Conservation (phyloP, 2,113 vertebrate genomes). For the Gallinago jamesoni region DNA sequence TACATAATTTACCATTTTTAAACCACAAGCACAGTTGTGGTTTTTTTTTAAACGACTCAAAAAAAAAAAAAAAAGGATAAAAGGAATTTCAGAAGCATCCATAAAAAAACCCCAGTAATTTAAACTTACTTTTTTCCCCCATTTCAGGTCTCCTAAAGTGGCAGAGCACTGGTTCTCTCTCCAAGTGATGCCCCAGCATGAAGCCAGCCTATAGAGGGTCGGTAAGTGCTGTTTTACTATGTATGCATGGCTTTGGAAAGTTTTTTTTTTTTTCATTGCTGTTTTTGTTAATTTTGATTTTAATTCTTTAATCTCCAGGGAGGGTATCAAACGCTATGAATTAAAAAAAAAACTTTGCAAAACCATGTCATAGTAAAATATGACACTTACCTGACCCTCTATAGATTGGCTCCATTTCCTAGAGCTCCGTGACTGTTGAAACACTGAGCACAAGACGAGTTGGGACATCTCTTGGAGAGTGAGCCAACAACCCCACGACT, state of each 20-base stretch:
- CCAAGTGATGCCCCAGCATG: constrained; percentile 61
- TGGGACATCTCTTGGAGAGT: constrained; percentile 54
- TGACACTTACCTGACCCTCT: constrained; percentile 65
- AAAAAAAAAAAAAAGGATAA: not conserved
- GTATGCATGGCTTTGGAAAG: constrained; percentile 70
- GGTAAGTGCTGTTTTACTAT: constrained; percentile 59
- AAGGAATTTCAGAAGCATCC: not conserved
- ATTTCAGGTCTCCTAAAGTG: constrained; percentile 53
- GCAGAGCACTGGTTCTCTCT: constrained; percentile 55
- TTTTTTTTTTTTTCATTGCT: constrained; percentile 38
- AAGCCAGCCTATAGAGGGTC: constrained; percentile 65
- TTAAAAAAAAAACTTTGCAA: constrained; percentile 69
- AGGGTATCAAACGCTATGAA: constrained; percentile 41
- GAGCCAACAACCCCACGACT: constrained; percentile 32
- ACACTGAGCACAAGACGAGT: constrained; percentile 2
- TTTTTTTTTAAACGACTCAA: not conserved
- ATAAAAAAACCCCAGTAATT: not conserved
- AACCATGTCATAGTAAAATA: constrained; percentile 72
- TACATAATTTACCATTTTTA: not conserved
- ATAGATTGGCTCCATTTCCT: constrained; percentile 29
- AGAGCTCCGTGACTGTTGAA: constrained; percentile 29
- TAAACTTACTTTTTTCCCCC: constrained; percentile 18
- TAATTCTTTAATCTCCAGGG: constrained; percentile 43
- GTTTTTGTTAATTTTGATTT: not conserved
- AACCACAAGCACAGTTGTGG: not conserved